Conservation (phyloP, 2,113 vertebrate genomes). For the Osmerus eperlanus region DNA sequence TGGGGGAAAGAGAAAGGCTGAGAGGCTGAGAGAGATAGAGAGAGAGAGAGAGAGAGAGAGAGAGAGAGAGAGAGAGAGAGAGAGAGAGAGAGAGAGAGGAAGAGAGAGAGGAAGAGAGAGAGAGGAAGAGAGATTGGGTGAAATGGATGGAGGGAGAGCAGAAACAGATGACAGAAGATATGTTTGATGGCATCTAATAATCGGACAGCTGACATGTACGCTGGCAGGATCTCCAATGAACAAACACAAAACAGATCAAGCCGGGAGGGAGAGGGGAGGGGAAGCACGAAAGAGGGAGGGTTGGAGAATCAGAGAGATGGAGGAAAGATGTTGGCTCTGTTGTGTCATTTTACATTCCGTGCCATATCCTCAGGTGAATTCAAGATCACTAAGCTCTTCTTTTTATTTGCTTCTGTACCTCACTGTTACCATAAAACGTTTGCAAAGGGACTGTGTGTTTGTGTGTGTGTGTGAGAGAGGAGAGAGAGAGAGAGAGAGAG, state of each 20-base stretch:
- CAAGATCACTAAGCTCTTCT: slow-evolving; percentile 3
- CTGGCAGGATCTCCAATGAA: slow-evolving; percentile 44
- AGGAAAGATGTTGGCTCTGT: slow-evolving; percentile 33
- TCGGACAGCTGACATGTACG: slow-evolving; percentile 51
- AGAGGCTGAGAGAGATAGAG: no score
- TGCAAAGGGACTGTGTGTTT: slow-evolving; percentile 33
- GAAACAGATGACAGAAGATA: slow-evolving; percentile 49
- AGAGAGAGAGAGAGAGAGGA: slow-evolving; percentile 1
- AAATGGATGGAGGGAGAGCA: slow-evolving; percentile 7
- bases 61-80: slow-evolving; percentile 11
- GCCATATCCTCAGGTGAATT: slow-evolving; percentile 48
- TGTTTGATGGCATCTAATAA: slow-evolving; percentile 57
- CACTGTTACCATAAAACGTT: slow-evolving; percentile 21
- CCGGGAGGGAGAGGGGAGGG: neutral
- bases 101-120: slow-evolving; percentile 11
- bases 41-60: slow-evolving; percentile 26
- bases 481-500: no score
- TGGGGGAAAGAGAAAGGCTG: no score
- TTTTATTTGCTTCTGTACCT: neutral
- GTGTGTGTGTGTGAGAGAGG: slow-evolving; percentile 16
- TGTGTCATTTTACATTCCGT: slow-evolving; percentile 42
- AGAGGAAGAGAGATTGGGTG: neutral
- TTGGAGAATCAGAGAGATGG: neutral
- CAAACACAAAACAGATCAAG: slow-evolving; percentile 47
- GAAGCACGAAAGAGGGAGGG: neutral